Base-by-base conservation (phyloP, 2,113 vertebrate species). In the Peromyscus polionotus region DNA sequence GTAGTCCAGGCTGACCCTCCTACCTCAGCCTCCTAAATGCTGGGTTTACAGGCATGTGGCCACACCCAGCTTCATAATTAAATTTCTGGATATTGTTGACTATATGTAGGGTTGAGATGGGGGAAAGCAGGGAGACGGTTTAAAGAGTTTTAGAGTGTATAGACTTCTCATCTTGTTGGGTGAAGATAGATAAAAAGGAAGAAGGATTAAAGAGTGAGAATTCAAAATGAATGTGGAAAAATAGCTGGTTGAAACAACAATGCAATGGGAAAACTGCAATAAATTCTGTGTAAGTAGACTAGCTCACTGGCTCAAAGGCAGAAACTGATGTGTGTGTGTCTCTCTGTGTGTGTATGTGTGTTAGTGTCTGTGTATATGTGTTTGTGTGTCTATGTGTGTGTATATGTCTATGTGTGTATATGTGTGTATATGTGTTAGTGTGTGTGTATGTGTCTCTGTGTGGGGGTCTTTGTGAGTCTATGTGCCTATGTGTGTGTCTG, bases 171-270 rank as follows among this genome's bases (percentile, higher is more conserved):
- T 33, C 61, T 76, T 76, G 3, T 48, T 85, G 39, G 17, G 84
- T 28, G 22, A 90, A 91, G 24, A 68, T 16, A 31, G 39, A 68
- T 16, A 42, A 28, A 42, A 26, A 88, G 39, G 6, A 61, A 42
- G 81, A 59, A 65, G 84, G 77, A 93, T 83, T 93, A 20, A 48
- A 88, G 88, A 22, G 26, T 85, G 39, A 68, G 73, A 93, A 88
- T 83, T 89, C 17, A 42, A 79, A 93, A 87, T 39, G 90, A 91
- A 68, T 72, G 39, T 22, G 86, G 33, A 59, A 65, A 61, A 68
- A 9, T 63, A 3, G 57, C 24, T 67, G 51, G 67, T 42, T 84
- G 31, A 88, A 97, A 88, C 54, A 61, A 90, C 28, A 90, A 73
- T 90, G 26, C 59, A 90, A 57, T 79, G 79, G 31, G 76, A 94